These are phyloP conservation scores for Lepidurus apus DNA, from an alignment of 1,140 invertebrate genomes.

Conservation along the genomic window DNA sequence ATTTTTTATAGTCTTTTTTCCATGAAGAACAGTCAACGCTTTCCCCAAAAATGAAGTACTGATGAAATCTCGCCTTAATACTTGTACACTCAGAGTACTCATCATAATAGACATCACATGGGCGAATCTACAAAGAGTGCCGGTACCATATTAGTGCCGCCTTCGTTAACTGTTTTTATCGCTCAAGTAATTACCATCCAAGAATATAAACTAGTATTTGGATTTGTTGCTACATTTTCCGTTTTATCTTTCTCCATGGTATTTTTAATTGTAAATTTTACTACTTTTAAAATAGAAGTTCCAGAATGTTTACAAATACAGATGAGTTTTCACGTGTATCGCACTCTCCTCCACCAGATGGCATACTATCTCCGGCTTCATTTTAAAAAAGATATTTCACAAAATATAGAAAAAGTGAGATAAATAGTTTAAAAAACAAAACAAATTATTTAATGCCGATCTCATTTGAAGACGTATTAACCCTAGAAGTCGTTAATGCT, in stretches of 20 bases:
- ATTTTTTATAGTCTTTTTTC: constrained; percentile 60
- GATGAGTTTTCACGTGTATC: too few relatives aligned
- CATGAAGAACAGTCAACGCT: constrained; percentile 65
- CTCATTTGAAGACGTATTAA: too few relatives aligned
- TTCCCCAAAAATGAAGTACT: constrained; percentile 75
- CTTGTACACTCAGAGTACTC: constrained; percentile 72
- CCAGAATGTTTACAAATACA: too few relatives aligned
- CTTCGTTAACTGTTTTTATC: not conserved
- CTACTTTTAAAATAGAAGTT: not conserved
- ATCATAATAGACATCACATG: constrained; percentile 65
- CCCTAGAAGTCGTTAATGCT: too few relatives aligned
- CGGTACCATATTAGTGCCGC: not conserved
- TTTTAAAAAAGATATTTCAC: too few relatives aligned
- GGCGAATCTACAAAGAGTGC: constrained; percentile 43
- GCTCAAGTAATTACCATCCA: not conserved
- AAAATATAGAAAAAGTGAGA: too few relatives aligned
- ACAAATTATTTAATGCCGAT: too few relatives aligned
- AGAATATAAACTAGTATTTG: not conserved
- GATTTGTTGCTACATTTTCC: not conserved
- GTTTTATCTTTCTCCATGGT: not conserved
- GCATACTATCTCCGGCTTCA: too few relatives aligned
- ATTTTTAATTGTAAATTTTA: not conserved
- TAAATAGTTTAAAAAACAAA: too few relatives aligned
- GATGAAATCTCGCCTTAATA: constrained; percentile 68
- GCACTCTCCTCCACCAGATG: too few relatives aligned